Conservation (phyloP, 2,113 vertebrate species). For the Sceloporus undulatus region DNA sequence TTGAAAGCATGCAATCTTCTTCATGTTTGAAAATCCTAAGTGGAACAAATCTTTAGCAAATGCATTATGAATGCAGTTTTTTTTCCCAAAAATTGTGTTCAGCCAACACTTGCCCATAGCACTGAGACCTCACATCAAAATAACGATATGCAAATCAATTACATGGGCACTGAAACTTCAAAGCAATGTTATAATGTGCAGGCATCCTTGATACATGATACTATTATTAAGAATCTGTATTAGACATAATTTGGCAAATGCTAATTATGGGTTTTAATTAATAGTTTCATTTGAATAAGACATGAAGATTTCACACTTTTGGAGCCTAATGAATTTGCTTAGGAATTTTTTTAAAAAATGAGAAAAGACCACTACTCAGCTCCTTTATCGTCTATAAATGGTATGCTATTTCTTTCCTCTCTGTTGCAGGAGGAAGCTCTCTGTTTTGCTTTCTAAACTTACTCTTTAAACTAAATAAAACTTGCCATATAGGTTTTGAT, state of each 20-base stretch:
- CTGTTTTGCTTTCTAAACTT: constrained; percentile 74
- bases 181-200: not conserved
- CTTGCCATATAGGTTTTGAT: constrained; percentile 75
- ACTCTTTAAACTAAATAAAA: constrained; percentile 80
- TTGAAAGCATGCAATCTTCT: constrained; percentile 8
- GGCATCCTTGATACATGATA: constrained; percentile 39
- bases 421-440: constrained; percentile 62
- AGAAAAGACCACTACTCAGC: not conserved
- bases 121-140: constrained; percentile 16
- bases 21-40: constrained; percentile 15
- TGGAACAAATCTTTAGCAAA: constrained; percentile 33
- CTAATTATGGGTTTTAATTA: constrained; percentile 54
- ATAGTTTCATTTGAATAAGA: constrained; percentile 61
- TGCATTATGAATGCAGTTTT: not conserved
- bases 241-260: constrained; percentile 50
- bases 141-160: not conserved
- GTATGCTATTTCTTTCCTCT: not conserved
- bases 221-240: constrained; percentile 47
- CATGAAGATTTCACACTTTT: constrained; percentile 47
- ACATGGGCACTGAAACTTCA: constrained; percentile 17
- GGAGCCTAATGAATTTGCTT: constrained; percentile 40
- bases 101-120: constrained; percentile 6
- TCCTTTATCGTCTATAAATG: constrained; percentile 33
- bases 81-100: not conserved
- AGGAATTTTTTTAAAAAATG: not conserved